phyloP scores from a whole-genome alignment of 2,888 invertebrate species.

The Pollenia griseotomentosa region DNA sequence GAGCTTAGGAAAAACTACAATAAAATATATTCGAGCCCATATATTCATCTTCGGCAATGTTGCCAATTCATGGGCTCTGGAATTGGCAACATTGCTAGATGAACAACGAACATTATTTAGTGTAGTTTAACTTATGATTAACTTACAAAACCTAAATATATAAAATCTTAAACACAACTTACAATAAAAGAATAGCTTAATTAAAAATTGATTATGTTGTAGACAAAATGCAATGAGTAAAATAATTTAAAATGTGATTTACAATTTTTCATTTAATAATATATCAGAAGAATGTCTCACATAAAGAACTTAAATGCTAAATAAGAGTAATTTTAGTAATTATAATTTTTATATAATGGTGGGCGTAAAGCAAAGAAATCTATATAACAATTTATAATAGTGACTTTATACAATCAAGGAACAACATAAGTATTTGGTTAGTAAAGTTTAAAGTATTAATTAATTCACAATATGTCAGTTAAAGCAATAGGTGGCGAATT shows the following conservation, averaged over 20 bases:
- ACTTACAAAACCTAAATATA: constrained; percentile 12
- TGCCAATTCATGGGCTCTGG: constrained; percentile 77
- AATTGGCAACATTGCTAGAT: constrained; percentile 71
- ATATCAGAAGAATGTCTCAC: background rate
- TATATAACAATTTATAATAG: constrained; percentile 75
- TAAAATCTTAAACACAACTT: constrained; percentile 64
- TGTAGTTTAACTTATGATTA: constrained; percentile 50
- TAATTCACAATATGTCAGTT: constrained; percentile 72
- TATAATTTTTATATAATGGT: constrained; percentile 17
- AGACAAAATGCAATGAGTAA: constrained; percentile 55
- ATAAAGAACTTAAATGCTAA: constrained; percentile 14
- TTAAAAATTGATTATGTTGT: constrained; percentile 46
- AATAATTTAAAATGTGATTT: constrained; percentile 63
- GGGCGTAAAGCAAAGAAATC: constrained; percentile 3
- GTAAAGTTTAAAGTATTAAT: background rate
- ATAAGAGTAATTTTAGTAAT: constrained; percentile 3
- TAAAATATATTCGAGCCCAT: constrained; percentile 77
- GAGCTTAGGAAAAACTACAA: constrained; percentile 12
- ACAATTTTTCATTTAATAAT: background rate
- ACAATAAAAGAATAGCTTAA: constrained; percentile 47
- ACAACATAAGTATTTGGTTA: constrained; percentile 70
- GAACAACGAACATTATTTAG: constrained; percentile 73
- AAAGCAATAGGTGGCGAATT: constrained; percentile 79
- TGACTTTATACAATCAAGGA: constrained; percentile 79
- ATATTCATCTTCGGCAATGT: constrained; percentile 61